phyloP scores from a whole-genome alignment of 2,113 vertebrate genomes.

The Orthonyx spaldingii region DNA sequence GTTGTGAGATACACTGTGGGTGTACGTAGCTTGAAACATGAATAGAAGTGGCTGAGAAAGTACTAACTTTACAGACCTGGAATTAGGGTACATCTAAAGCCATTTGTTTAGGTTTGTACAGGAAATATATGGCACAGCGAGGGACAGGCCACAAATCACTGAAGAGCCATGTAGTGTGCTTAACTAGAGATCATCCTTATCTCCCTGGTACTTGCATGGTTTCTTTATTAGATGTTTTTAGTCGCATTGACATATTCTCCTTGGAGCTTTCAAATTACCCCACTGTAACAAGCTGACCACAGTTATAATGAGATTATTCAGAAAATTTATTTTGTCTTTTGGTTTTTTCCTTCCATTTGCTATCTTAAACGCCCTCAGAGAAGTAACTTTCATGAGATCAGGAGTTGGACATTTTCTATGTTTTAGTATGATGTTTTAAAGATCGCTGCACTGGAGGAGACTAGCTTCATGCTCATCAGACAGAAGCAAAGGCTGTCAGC shows the following conservation, averaged over 20 bases:
- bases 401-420: neutral
- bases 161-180: neutral
- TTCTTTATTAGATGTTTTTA: neutral
- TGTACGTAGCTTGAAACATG: neutral
- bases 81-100: neutral
- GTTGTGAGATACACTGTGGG: accelerated
- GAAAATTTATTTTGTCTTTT: neutral
- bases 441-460: neutral
- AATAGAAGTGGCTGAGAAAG: neutral
- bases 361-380: neutral
- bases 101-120: neutral
- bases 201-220: neutral
- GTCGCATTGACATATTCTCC: neutral
- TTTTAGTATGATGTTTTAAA: neutral
- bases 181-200: neutral
- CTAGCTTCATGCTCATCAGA: neutral
- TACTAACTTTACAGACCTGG: neutral
- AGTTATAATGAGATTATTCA: neutral
- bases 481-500: neutral
- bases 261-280: neutral
- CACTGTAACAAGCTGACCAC: neutral
- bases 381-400: neutral
- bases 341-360: neutral
- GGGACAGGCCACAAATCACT: neutral
- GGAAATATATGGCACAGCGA: neutral